Percentiles rank a stretch among this genome's conserved stretches.
Evolutionary conservation across 2,113 vertebrate species (phyloP).

Genomic region (Harpagus bidentatus): DNA sequence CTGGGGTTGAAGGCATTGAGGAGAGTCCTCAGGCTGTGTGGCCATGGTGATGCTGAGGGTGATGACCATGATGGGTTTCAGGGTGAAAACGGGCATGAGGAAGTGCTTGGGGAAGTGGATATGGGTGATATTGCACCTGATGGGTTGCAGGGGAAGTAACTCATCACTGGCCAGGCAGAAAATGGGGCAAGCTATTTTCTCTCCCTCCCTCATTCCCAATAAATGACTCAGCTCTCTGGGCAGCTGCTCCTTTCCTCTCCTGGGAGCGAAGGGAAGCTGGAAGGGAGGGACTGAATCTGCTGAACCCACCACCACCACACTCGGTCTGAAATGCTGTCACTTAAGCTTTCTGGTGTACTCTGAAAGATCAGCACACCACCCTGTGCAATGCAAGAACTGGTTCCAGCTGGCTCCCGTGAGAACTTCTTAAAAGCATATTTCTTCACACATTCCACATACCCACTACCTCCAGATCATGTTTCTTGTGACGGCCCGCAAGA

Average conservation of each 20-base stretch:
- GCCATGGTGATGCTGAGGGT: background rate
- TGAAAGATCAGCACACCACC: background rate
- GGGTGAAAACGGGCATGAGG: background rate
- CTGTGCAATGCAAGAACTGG: background rate
- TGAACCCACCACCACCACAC: background rate
- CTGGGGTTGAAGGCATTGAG: background rate
- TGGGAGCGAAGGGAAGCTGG: background rate
- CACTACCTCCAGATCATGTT: constrained; percentile 39
- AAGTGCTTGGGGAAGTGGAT: background rate
- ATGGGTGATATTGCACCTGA: background rate
- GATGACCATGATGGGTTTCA: background rate
- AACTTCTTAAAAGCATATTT: constrained; percentile 45
- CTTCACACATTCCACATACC: constrained; percentile 53
- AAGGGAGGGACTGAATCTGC: background rate
- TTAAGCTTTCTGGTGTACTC: background rate
- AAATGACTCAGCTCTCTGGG: background rate
- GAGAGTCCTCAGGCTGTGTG: background rate
- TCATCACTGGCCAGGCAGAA: background rate
- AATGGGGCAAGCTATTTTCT: background rate
- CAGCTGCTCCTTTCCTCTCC: background rate
- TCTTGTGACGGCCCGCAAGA: background rate
- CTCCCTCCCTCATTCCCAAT: background rate
- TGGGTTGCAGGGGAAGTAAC: background rate
- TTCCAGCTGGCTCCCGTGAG: background rate
- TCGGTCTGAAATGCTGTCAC: background rate